Evolutionary conservation across 2,888 invertebrate species (phyloP).

Genomic region (Ommatoiulus sabulosus): DNA sequence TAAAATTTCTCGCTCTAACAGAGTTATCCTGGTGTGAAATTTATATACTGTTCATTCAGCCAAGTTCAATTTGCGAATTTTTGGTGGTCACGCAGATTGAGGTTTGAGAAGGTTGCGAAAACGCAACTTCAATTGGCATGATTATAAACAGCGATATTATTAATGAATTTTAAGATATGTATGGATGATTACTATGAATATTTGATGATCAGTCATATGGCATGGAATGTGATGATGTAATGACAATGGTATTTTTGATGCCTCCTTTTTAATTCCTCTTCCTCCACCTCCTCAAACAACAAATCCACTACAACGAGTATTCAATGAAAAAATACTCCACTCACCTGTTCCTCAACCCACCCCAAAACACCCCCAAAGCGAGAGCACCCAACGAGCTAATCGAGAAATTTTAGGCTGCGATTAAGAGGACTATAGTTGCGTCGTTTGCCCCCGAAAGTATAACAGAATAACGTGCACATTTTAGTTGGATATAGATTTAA

Average conservation of each 20-base stretch:
- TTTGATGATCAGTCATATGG: conserved; percentile 29
- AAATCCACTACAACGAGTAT: too few relatives aligned
- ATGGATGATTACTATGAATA: conserved; percentile 44
- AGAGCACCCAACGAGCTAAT: not conserved
- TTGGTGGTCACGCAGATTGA: not conserved
- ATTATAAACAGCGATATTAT: not conserved
- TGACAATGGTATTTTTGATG: conserved; percentile 17
- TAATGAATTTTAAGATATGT: too few relatives aligned
- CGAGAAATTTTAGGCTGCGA: not conserved
- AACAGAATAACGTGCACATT: too few relatives aligned
- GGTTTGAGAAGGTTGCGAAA: not conserved
- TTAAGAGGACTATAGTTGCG: not conserved
- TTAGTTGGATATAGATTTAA: too few relatives aligned
- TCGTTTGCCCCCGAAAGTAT: not conserved
- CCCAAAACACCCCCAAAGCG: not conserved
- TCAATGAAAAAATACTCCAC: too few relatives aligned
- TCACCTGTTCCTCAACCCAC: not conserved
- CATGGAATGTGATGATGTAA: conserved; percentile 55
- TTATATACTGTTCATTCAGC: not conserved
- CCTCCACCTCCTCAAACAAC: not conserved
- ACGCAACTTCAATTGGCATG: conserved; percentile 44
- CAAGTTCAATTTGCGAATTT: not conserved
- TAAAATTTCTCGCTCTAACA: too few relatives aligned
- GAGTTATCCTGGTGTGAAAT: not conserved
- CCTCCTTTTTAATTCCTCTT: conserved; percentile 47